Percentiles rank a stretch among this genome's conserved stretches.
phyloP scores from a whole-genome alignment of 2,797 vertebrate genomes.

The Rhinella marina region DNA sequence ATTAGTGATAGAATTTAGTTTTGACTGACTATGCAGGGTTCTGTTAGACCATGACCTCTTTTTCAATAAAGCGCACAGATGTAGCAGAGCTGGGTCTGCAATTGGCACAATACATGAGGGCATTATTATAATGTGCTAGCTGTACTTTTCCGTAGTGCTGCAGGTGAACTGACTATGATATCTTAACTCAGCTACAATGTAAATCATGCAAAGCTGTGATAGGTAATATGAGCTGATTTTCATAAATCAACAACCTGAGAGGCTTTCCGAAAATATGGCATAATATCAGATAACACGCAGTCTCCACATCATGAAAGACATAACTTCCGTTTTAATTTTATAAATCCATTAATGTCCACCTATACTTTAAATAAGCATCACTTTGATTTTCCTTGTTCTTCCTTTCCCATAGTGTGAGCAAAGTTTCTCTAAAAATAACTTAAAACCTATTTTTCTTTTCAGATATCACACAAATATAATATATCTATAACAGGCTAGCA shows the following conservation, averaged over 20 bases:
- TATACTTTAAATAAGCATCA: not conserved
- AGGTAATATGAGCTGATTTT: constrained; percentile 1
- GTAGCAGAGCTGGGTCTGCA: not conserved
- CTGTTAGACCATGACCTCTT: constrained; percentile 7
- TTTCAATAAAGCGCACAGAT: constrained; percentile 15
- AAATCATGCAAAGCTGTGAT: not conserved
- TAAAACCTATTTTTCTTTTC: not conserved
- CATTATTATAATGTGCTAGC: not conserved
- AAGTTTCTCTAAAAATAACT: not conserved
- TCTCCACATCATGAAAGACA: not conserved
- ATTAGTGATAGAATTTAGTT: constrained; percentile 65
- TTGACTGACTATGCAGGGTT: constrained; percentile 28
- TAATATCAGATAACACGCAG: not conserved
- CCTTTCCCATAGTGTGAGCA: not conserved
- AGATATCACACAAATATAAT: not conserved
- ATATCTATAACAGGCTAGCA: not conserved
- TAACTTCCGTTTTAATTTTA: not conserved
- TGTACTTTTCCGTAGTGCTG: not conserved
- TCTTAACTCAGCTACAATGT: not conserved
- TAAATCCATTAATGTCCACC: not conserved
- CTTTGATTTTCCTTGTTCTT: not conserved
- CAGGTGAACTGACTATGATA: not conserved
- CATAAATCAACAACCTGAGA: not conserved
- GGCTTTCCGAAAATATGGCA: not conserved
- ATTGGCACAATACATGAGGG: not conserved